These are phyloP conservation scores for Cosmia trapezina DNA, from an alignment of 2,888 invertebrate species.

Conservation along the genomic window DNA sequence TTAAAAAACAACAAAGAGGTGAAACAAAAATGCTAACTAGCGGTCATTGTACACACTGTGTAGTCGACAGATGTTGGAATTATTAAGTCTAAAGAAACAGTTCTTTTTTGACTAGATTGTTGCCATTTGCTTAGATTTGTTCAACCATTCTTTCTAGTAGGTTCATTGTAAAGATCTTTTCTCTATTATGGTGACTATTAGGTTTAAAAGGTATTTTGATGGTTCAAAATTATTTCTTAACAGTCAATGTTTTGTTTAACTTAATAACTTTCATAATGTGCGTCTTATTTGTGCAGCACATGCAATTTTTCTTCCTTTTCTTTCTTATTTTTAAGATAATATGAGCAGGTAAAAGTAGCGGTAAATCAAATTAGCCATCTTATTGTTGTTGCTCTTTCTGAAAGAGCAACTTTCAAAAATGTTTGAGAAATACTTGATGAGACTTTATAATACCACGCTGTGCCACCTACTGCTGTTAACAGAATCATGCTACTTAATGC, in stretches of 20 bases:
- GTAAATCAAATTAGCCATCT: too few species aligned
- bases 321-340: too few species aligned
- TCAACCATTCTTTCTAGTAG: background rate
- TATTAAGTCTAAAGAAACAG: background rate
- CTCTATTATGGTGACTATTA: background rate
- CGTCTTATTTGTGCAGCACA: too few species aligned
- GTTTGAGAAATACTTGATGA: background rate
- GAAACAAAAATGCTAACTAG: conserved; percentile 19
- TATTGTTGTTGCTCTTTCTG: background rate
- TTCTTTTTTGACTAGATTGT: background rate
- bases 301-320: too few species aligned
- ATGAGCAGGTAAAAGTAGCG: background rate
- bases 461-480: background rate
- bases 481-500: background rate
- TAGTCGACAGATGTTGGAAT: background rate
- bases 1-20: conserved; percentile 13
- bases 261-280: too few species aligned
- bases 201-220: conserved; percentile 1
- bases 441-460: background rate
- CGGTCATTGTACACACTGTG: conserved; percentile 43
- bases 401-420: background rate
- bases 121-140: conserved; percentile 6
- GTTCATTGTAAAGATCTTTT: background rate
- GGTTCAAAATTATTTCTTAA: background rate
- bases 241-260: background rate